Evolutionary conservation across 1,140 invertebrate species (phyloP).

Genomic region (Drosophila biarmipes): DNA sequence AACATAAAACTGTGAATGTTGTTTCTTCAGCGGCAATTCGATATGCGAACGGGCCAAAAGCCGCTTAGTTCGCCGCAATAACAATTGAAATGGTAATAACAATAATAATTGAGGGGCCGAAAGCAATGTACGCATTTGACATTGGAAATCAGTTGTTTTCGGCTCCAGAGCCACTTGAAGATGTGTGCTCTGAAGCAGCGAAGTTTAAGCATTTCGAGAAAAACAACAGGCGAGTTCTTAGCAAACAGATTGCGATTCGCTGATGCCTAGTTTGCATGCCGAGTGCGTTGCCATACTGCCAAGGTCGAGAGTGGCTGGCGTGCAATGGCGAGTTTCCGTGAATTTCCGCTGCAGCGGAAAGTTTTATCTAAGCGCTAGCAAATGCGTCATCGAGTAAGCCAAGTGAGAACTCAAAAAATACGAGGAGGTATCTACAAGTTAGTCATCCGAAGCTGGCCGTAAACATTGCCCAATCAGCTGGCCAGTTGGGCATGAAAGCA

Average conservation of each 20-base stretch:
- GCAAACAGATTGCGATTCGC: constrained; percentile 15
- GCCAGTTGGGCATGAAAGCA: constrained; percentile 34
- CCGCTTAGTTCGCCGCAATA: constrained; percentile 53
- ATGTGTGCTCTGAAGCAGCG: constrained; percentile 10
- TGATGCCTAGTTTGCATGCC: constrained; percentile 47
- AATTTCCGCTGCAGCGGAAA: constrained; percentile 56
- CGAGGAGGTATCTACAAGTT: neutral
- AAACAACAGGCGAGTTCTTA: constrained; percentile 44
- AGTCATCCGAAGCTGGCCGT: neutral
- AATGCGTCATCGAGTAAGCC: constrained; percentile 38
- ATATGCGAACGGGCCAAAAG: constrained; percentile 59
- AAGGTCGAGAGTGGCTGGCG: constrained; percentile 47
- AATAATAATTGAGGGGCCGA: constrained; percentile 58
- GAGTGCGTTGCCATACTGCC: constrained; percentile 47
- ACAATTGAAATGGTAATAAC: constrained; percentile 35
- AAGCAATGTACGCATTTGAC: constrained; percentile 66
- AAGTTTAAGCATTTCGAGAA: constrained; percentile 25
- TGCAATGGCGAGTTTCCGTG: constrained; percentile 56
- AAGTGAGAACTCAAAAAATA: constrained; percentile 1
- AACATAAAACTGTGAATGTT: constrained; percentile 45
- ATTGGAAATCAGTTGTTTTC: constrained; percentile 53
- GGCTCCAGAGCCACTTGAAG: constrained; percentile 25
- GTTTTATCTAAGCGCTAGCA: constrained; percentile 18
- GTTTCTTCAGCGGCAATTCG: constrained; percentile 30
- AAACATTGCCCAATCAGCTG: constrained; percentile 22